Evolutionary conservation across 2,797 vertebrate genomes (phyloP).

Genomic region (Epinephelus malabaricus): DNA sequence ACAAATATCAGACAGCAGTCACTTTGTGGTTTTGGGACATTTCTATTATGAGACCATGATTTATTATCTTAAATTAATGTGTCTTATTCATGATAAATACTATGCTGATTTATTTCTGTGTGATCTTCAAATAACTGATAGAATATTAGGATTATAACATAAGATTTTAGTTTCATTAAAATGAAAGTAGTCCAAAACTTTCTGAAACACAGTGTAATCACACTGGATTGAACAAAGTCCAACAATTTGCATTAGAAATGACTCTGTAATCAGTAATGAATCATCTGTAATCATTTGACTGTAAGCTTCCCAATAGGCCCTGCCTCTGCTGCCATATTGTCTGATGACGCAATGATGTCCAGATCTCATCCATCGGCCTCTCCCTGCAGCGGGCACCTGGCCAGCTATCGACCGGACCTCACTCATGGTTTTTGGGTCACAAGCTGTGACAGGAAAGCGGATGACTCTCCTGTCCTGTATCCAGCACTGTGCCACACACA

Average conservation of each 20-base stretch:
- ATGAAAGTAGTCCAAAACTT: conserved; percentile 2
- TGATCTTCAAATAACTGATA: not conserved
- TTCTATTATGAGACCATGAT: not conserved
- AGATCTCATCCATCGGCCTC: conserved; percentile 55
- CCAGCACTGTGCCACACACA: conserved; percentile 30
- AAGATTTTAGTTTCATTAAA: no score
- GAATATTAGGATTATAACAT: not conserved
- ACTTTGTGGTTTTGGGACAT: not conserved
- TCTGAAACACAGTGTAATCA: not conserved
- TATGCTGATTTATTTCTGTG: not conserved
- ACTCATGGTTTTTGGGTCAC: conserved; percentile 81
- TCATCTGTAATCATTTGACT: conserved; percentile 24
- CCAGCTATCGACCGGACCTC: conserved; percentile 75
- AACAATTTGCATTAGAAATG: conserved; percentile 12
- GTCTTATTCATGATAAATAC: no score
- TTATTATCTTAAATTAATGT: no score
- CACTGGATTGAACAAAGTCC: not conserved
- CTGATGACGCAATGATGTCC: conserved; percentile 64
- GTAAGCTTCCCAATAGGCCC: conserved; percentile 16
- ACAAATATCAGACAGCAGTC: not conserved
- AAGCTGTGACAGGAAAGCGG: conserved; percentile 75
- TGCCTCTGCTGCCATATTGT: conserved; percentile 45
- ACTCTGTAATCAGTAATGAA: conserved; percentile 28
- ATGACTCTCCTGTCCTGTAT: conserved; percentile 65
- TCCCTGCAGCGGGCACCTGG: conserved; percentile 63